Conservation (phyloP, 2,113 vertebrate species). For the Alaudala cheleensis region DNA sequence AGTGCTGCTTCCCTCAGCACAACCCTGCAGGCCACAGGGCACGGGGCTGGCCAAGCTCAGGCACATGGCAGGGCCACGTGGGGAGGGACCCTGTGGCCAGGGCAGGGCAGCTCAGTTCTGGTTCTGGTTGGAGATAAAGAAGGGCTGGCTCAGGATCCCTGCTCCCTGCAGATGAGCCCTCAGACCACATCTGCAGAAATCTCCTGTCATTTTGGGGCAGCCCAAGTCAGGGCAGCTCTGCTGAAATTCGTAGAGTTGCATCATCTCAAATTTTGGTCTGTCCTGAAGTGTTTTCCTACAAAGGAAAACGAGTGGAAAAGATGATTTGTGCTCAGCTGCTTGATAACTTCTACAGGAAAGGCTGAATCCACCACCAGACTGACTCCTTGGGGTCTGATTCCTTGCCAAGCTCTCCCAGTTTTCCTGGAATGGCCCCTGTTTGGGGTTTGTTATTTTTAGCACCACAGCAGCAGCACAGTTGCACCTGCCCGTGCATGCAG, state of each 20-base stretch:
- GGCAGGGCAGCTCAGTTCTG: neutral
- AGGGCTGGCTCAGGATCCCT: neutral
- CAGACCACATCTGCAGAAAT: neutral
- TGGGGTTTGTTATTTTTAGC: constrained; percentile 19
- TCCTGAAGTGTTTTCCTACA: neutral
- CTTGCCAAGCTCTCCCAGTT: neutral
- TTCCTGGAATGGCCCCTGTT: neutral
- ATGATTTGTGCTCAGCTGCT: neutral
- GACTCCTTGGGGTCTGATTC: neutral
- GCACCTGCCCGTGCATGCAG: neutral
- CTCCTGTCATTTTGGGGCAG: neutral
- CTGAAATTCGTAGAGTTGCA: neutral
- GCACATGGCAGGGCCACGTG: neutral
- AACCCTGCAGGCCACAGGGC: neutral
- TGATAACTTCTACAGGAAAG: neutral
- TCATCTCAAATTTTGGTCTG: neutral
- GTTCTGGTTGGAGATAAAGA: neutral
- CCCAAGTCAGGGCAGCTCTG: neutral
- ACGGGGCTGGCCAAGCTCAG: neutral
- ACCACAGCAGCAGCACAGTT: neutral
- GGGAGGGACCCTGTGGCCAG: neutral
- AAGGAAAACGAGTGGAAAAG: neutral
- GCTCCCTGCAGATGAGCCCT: neutral
- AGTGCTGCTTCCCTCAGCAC: constrained; percentile 17
- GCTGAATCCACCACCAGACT: neutral